phyloP scores from a whole-genome alignment of 2,797 vertebrate species.

The Tinamus major region DNA sequence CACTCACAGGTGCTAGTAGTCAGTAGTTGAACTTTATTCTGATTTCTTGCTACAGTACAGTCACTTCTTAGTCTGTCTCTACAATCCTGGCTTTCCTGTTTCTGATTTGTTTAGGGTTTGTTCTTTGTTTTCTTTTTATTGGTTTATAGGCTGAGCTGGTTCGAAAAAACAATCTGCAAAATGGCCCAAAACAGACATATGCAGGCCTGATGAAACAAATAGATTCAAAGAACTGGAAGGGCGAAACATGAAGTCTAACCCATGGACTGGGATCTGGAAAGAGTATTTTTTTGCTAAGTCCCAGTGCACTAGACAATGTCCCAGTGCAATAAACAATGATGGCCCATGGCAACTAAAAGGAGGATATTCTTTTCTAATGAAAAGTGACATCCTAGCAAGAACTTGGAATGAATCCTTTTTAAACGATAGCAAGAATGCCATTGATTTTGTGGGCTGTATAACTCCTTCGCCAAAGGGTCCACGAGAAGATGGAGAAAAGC shows the following conservation, averaged over 20 bases:
- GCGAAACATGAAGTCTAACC: not conserved
- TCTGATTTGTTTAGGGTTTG: not conserved
- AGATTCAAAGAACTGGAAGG: not conserved
- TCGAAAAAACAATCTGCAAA: not conserved
- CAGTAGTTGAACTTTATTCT: not conserved
- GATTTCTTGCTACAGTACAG: fast-evolving
- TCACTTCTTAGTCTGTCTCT: not conserved
- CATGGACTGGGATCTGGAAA: not conserved
- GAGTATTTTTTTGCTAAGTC: fast-evolving
- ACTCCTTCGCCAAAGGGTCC: not conserved
- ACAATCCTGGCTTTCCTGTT: not conserved
- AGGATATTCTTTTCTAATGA: not conserved
- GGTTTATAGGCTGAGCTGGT: not conserved
- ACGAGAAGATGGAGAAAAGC: not conserved
- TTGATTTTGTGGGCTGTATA: fast-evolving
- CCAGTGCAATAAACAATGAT: not conserved
- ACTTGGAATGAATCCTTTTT: not conserved
- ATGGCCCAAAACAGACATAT: not conserved
- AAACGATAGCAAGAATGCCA: fast-evolving
- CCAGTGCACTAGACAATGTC: no score
- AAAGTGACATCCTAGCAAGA: not conserved
- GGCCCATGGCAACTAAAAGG: not conserved
- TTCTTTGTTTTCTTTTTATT: not conserved
- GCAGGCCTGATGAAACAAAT: not conserved
- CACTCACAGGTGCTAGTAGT: not conserved